These are phyloP conservation scores for Amphiduros pacificus DNA, from an alignment of 2,888 invertebrate genomes.

Conservation along the genomic window DNA sequence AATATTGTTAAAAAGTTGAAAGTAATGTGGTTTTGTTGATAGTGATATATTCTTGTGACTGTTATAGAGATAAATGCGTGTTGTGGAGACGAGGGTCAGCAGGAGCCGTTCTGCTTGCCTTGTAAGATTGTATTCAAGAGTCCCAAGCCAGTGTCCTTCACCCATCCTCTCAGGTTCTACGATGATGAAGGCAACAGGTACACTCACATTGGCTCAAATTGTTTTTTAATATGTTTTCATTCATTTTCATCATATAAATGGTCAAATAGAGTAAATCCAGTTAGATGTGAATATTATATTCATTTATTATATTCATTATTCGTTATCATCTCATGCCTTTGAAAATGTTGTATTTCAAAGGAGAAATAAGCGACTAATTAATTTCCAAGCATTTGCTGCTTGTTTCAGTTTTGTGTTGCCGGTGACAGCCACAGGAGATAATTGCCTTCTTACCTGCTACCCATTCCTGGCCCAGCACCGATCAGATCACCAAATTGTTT, in stretches of 20 bases:
- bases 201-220: too few species aligned
- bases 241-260: too few species aligned
- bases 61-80: conserved; percentile 16
- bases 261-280: too few species aligned
- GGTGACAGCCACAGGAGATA: conserved; percentile 58
- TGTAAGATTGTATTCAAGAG: conserved; percentile 50
- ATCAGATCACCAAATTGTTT: conserved; percentile 57
- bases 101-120: conserved; percentile 22
- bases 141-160: conserved; percentile 51
- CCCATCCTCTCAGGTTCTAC: conserved; percentile 42
- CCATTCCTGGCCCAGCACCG: conserved; percentile 56
- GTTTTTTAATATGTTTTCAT: too few species aligned
- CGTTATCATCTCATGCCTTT: too few species aligned
- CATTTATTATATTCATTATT: too few species aligned
- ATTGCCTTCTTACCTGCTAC: conserved; percentile 57
- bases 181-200: conserved; percentile 48
- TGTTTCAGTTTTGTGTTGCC: conserved; percentile 44
- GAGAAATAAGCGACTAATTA: too few species aligned
- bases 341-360: too few species aligned
- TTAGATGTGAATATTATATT: too few species aligned
- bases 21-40: too few species aligned
- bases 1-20: too few species aligned
- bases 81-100: conserved; percentile 7
- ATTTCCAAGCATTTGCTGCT: neutral
- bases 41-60: neutral